Evolutionary conservation across 1,140 invertebrate species (phyloP).

Genomic region (Apis cerana): DNA sequence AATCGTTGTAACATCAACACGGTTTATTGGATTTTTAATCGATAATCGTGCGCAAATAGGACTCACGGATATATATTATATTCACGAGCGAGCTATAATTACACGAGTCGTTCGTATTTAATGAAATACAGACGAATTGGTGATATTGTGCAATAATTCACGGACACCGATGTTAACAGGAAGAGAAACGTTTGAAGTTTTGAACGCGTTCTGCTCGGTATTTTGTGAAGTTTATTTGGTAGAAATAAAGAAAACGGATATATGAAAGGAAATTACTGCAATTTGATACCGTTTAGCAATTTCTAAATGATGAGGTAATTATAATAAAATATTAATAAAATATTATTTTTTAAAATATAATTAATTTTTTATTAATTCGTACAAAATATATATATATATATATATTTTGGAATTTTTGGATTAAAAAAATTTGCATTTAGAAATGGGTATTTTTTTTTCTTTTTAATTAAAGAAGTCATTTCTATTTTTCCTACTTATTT

Average conservation of each 20-base stretch:
- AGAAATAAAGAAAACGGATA: too few relatives aligned
- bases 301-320: too few relatives aligned
- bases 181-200: constrained; percentile 10
- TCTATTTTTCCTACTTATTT: too few relatives aligned
- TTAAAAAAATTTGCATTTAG: too few relatives aligned
- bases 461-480: too few relatives aligned
- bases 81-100: constrained; percentile 15
- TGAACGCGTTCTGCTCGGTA: not conserved
- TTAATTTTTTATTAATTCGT: too few relatives aligned
- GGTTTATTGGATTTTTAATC: constrained; percentile 15
- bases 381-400: too few relatives aligned
- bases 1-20: not conserved
- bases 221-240: constrained; percentile 2
- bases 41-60: not conserved
- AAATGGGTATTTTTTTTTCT: too few relatives aligned
- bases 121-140: constrained; percentile 30
- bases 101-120: constrained; percentile 19
- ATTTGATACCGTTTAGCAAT: not conserved
- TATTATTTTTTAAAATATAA: not conserved
- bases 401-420: too few relatives aligned
- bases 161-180: not conserved
- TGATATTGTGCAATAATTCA: constrained; percentile 32
- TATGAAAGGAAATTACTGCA: not conserved
- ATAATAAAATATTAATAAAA: too few relatives aligned
- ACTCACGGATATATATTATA: constrained; percentile 5